Evolutionary conservation across 2,113 vertebrate species (phyloP), one percentile per base, ranked within the genome.

Genomic region (Motacilla tschutschensis): DNA sequence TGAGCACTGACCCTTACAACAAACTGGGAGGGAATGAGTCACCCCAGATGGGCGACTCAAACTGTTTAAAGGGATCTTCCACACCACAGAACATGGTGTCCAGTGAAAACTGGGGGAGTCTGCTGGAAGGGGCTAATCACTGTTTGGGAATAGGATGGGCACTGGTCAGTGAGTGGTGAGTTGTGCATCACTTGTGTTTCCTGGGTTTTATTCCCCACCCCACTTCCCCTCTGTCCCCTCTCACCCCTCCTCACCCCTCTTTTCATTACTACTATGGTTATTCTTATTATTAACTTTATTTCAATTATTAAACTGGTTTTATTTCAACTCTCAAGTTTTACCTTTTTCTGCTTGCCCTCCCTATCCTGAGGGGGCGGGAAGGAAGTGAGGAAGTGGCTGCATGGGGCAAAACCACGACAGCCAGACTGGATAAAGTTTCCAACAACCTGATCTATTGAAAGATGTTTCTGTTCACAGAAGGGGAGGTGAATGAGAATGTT

Each of bases 41-140:
- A 33, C 33, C 33, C 17, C 0, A 0, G 19, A 58, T 16, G 33
- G 26, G 22, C 20, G 51, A 72, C 9, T 46, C 46, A 22, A 33
- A 40, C 51, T 71, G 16, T 5, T 33, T 51, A 40, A 29, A 86
- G 38, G 31, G n/a, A 65, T 46, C 24, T 31, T 51, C 24, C 38
- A 46, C 29, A 35, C 7, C 28, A 51, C 14, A 65, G 44, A 65
- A 20, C 24, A 51, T 29, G 1, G 2, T 0, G 0, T 4, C 29
- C 28, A 46, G 29, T 12, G 38, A 8, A 40, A 33, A 59, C 0
- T 46, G 38, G 25, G 24, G 20, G 19, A 72, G 53, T 33, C 44
- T 22, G 28, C 66, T 0, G 0, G 38, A 19, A 72, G 38, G 19
- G 24, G 16, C 28, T 9, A 21, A 6, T 33, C 0, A 0, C 28